Percentiles rank a stretch among this genome's conserved stretches.
Evolutionary conservation across 2,888 invertebrate genomes (phyloP).

Genomic region (Diplazon laetatorius): DNA sequence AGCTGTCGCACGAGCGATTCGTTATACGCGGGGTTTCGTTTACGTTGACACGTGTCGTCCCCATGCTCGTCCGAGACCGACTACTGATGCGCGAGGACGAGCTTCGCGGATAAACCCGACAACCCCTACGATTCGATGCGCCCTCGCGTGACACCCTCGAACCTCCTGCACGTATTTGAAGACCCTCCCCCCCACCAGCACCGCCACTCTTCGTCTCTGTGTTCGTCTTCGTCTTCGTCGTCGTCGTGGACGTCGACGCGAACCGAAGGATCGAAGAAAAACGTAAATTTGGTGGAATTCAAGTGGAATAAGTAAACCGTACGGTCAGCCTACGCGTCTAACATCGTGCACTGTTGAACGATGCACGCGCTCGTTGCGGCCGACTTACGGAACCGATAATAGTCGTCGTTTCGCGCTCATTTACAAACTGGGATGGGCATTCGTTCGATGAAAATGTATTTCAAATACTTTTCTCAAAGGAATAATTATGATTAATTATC

Average conservation of each 20-base stretch:
- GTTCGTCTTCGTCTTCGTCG: not conserved
- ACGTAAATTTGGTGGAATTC: too few relatives aligned
- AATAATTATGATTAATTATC: too few relatives aligned
- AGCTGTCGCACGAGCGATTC: constrained; percentile 25
- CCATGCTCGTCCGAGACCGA: constrained; percentile 76
- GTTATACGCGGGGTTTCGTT: not conserved
- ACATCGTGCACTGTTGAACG: constrained; percentile 6
- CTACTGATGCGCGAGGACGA: constrained; percentile 63
- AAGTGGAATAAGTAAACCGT: constrained; percentile 53
- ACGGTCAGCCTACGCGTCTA: constrained; percentile 37
- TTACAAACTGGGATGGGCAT: too few relatives aligned
- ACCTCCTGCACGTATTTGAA: constrained; percentile 41
- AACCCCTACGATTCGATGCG: constrained; percentile 22
- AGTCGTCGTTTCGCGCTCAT: not conserved
- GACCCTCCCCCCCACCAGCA: constrained; percentile 11
- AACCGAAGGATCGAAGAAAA: too few relatives aligned
- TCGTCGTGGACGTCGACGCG: constrained; percentile 30
- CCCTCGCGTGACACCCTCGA: constrained; percentile 28
- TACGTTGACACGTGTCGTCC: constrained; percentile 71
- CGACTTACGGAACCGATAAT: not conserved
- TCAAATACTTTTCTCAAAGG: too few relatives aligned
- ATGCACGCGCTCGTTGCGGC: not conserved
- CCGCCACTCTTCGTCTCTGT: constrained; percentile 21
- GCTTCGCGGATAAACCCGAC: constrained; percentile 45
- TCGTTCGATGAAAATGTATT: too few relatives aligned